Evolutionary conservation across 23 tunicate species (phyloP), one percentile per base, ranked within the genome.

Genomic region (Aplidium turbinatum): DNA sequence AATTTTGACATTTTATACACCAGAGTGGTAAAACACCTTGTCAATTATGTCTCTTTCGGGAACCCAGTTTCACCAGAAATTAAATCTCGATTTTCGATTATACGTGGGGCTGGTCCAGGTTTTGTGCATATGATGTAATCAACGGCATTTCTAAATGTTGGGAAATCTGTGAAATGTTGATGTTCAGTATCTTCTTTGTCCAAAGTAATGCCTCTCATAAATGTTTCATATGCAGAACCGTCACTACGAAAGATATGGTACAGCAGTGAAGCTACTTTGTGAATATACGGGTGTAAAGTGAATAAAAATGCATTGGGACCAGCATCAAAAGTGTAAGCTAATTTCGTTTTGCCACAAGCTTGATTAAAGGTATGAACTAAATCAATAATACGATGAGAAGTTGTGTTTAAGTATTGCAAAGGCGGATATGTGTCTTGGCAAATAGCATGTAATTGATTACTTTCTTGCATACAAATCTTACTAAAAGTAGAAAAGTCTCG

Each of bases 301-400:
- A 92, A 80, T 9, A 92, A 64, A 51, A 79, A 92, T 21, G 86
- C 85, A 57, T 92, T 92, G n/a, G 98, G 98, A 5, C 98, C 98
- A 32, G 98, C 98, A 42, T 92, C 98, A 52, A 85, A 92, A 1
- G 98, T 85, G 57, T 92, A 92, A 1, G 98, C 93, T 31, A 85
- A 38, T 20, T 72, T 64, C 7, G 48, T 55, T 52, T 46, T 58
- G 13, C 75, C 68, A 72, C 27, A 25, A 3, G 40, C 47, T 3
- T 58, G 13, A 56, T 90, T 90, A 34, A 50, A 90, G 23, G 81
- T 68, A 42, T 90, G 97, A n/a, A 92, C 93, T 26, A 92, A 51
- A 1, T 76, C 33, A 20, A 85, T 86, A 38, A 92, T 75, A n/a
- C 20, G 25, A 25, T 38, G 60, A 0, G 92, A 85, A 0, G 66